These are phyloP conservation scores for Frankliniella fusca DNA, from an alignment of 2,888 invertebrate species.

Conservation along the genomic window DNA sequence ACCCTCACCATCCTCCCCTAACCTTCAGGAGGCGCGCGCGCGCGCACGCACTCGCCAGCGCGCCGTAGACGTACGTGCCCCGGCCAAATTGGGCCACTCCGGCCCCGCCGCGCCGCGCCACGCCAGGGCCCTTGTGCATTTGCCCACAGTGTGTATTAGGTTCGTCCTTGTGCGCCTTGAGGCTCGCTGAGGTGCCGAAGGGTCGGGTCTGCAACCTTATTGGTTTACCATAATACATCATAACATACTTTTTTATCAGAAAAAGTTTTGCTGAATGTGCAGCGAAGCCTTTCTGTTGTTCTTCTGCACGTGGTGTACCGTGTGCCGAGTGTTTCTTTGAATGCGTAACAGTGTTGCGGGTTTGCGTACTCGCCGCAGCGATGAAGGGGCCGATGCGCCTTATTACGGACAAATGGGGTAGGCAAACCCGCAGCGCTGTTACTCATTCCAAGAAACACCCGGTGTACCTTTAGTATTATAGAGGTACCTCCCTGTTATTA, in stretches of 20 bases:
- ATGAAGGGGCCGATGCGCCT: too few relatives aligned
- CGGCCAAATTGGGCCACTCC: conserved; percentile 15
- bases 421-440: too few relatives aligned
- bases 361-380: too few relatives aligned
- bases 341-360: too few relatives aligned
- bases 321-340: too few relatives aligned
- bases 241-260: not conserved
- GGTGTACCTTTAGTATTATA: too few relatives aligned
- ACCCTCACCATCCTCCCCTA: not conserved
- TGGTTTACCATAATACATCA: not conserved
- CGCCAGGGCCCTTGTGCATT: not conserved
- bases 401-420: too few relatives aligned
- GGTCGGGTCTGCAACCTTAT: not conserved
- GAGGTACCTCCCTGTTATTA: too few relatives aligned
- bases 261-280: not conserved
- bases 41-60: not conserved
- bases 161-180: not conserved
- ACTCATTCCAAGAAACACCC: too few relatives aligned
- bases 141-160: not conserved
- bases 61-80: not conserved
- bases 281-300: too few relatives aligned
- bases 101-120: not conserved
- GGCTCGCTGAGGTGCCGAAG: not conserved
- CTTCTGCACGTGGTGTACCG: too few relatives aligned
- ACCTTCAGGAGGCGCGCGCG: not conserved